phyloP scores from a whole-genome alignment of 2,113 vertebrate species.

The Pelmatolapia mariae region DNA sequence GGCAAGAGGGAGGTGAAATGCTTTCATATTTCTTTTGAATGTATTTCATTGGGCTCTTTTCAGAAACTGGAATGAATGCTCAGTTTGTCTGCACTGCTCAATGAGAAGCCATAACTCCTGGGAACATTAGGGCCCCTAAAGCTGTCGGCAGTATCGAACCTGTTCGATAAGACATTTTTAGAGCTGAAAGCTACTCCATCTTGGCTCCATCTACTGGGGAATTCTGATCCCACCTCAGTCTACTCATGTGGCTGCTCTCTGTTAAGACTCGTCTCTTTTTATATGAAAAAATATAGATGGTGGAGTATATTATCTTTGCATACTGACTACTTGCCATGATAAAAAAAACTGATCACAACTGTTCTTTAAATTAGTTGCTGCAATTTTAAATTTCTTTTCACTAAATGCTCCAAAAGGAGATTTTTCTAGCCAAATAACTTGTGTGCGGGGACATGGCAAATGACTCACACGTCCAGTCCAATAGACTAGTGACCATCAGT shows the following conservation, averaged over 20 bases:
- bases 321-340: neutral
- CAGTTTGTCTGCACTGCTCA: constrained; percentile 51
- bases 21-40: constrained; percentile 62
- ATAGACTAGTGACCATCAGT: neutral
- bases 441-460: neutral
- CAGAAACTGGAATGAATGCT: constrained; percentile 22
- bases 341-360: neutral
- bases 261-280: neutral
- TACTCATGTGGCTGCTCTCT: neutral
- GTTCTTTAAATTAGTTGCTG: neutral
- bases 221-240: neutral
- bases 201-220: constrained; percentile 18
- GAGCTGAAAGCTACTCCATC: constrained; percentile 3
- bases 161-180: constrained; percentile 41
- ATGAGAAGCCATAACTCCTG: constrained; percentile 46
- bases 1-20: constrained; percentile 29
- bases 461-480: neutral
- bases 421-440: neutral
- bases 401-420: neutral
- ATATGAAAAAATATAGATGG: neutral
- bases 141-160: constrained; percentile 38
- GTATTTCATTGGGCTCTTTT: constrained; percentile 48
- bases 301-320: neutral
- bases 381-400: neutral
- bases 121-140: constrained; percentile 55